phyloP scores from a whole-genome alignment of 2,888 invertebrate genomes.

The Candidula unifasciata region DNA sequence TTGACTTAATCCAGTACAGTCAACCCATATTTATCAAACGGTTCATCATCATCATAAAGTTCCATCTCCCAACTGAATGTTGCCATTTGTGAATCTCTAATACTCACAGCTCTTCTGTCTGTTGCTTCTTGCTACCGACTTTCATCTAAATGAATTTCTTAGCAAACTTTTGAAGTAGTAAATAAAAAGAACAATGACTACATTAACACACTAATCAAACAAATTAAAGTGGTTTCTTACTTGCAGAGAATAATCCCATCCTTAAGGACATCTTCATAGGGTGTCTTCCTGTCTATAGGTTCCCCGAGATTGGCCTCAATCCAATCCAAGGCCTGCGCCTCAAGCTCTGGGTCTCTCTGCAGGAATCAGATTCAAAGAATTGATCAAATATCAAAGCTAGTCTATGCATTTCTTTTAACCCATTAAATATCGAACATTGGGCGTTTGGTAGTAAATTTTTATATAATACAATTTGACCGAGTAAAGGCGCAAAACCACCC shows the following conservation, averaged over 20 bases:
- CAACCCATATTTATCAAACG: too few species aligned
- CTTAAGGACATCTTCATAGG: constrained; percentile 93
- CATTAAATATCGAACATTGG: neutral
- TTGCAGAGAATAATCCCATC: constrained; percentile 95
- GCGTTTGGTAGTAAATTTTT: neutral
- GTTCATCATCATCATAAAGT: too few species aligned
- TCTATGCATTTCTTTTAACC: neutral
- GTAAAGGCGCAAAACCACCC: neutral
- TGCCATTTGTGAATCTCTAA: neutral
- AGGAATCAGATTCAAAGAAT: constrained; percentile 15
- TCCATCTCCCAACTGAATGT: too few species aligned
- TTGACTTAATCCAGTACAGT: too few species aligned
- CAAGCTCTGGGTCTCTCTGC: constrained; percentile 76
- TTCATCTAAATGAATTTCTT: too few species aligned
- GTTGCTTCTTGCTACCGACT: too few species aligned
- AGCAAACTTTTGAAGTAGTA: too few species aligned
- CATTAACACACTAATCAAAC: neutral
- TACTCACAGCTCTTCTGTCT: too few species aligned
- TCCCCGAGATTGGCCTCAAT: constrained; percentile 91
- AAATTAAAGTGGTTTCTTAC: constrained; percentile 65
- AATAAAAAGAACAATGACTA: too few species aligned
- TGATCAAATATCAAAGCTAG: neutral
- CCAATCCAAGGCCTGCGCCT: constrained; percentile 91
- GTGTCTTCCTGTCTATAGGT: constrained; percentile 86
- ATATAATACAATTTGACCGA: neutral